A percentile compares a stretch with the other conserved stretches of the same genome.
Conservation (phyloP, 2,888 invertebrate genomes). For the Neoaliturus tenellus region DNA sequence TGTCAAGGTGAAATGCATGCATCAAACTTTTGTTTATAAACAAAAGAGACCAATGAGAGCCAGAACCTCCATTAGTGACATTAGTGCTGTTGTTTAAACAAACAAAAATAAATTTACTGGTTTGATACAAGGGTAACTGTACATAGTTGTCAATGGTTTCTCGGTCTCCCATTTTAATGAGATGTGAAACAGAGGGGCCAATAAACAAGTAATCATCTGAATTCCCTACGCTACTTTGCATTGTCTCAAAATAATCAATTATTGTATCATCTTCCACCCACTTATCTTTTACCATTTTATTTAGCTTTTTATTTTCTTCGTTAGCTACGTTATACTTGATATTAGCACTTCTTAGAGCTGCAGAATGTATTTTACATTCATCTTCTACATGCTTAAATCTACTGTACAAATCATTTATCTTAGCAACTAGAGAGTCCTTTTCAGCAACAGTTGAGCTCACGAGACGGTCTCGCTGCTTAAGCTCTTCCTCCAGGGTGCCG, state of each 20-base stretch:
- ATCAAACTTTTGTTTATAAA: not conserved
- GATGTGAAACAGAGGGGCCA: not conserved
- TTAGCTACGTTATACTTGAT: not conserved
- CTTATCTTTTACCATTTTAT: conserved; percentile 7
- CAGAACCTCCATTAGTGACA: not conserved
- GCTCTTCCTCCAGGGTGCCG: not conserved
- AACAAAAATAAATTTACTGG: conserved; percentile 5
- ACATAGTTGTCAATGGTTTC: not conserved
- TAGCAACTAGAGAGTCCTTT: conserved; percentile 12
- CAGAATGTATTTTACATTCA: not conserved
- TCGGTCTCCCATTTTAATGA: not conserved
- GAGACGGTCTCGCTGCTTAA: conserved; percentile 2
- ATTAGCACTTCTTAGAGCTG: not conserved
- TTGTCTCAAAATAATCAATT: not conserved
- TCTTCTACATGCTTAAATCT: not conserved
- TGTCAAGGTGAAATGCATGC: not conserved
- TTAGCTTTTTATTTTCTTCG: not conserved
- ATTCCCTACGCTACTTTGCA: not conserved
- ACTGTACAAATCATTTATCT: not conserved
- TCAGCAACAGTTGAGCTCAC: conserved; percentile 1
- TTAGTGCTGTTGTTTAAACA: not conserved
- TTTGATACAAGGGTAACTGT: not conserved
- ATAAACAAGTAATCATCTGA: not conserved
- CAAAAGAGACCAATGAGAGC: conserved; percentile 30
- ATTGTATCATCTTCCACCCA: not conserved